Evolutionary conservation across 2,113 vertebrate species (phyloP).

Genomic region (Hyperoodon ampullatus): DNA sequence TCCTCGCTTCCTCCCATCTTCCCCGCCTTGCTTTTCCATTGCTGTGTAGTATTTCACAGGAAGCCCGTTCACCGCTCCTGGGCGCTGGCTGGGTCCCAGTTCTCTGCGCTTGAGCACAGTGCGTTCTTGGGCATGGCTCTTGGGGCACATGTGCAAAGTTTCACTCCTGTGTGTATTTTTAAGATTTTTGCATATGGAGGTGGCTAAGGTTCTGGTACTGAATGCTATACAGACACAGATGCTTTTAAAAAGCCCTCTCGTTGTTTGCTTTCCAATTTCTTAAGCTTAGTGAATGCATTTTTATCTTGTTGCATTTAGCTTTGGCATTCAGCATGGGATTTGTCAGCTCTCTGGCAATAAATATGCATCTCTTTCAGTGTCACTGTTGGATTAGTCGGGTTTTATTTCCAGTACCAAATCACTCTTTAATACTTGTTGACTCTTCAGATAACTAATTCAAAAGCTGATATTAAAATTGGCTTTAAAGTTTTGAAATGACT

Average conservation of each 20-base stretch:
- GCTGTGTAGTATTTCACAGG: not conserved
- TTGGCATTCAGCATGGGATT: not conserved
- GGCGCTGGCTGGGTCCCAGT: not conserved
- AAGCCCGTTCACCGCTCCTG: fast-evolving
- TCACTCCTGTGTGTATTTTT: not conserved
- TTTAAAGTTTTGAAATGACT: not conserved
- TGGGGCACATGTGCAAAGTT: not conserved
- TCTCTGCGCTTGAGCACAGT: not conserved
- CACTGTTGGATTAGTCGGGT: not conserved
- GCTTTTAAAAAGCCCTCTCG: not conserved
- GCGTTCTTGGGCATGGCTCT: not conserved
- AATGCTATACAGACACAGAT: fast-evolving
- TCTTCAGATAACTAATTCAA: not conserved
- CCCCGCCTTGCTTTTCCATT: fast-evolving
- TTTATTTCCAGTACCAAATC: not conserved
- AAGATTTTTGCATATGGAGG: not conserved
- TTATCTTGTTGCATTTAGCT: not conserved
- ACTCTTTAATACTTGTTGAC: not conserved
- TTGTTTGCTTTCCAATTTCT: not conserved
- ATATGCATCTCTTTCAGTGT: not conserved
- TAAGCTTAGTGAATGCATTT: not conserved
- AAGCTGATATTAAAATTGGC: not conserved
- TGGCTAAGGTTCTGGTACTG: not conserved
- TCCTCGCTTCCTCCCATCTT: fast-evolving
- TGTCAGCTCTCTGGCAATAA: not conserved